Percentiles rank a stretch among this genome's conserved stretches.
phyloP scores from a whole-genome alignment of 2,113 vertebrate species.

The Scortum barcoo region DNA sequence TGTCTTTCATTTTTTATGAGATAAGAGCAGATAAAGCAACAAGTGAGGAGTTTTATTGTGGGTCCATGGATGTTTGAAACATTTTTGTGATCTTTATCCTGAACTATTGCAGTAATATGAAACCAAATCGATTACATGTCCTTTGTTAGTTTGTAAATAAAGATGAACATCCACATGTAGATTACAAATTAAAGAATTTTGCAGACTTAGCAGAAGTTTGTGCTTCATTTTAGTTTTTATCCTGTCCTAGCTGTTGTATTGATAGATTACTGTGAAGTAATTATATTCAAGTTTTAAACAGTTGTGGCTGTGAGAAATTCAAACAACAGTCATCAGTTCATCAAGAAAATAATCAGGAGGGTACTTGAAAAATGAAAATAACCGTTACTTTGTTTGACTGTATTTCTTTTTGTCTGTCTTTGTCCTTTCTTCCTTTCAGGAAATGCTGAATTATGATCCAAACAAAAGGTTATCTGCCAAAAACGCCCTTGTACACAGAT shows the following conservation, averaged over 20 bases:
- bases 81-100: background rate
- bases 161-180: background rate
- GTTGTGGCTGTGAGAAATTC: background rate
- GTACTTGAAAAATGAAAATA: background rate
- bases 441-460: slow-evolving; percentile 96
- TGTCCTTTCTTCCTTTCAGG: slow-evolving; percentile 79
- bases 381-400: background rate
- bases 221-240: background rate
- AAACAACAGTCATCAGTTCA: background rate
- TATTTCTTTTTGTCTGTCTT: background rate
- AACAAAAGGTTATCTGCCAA: slow-evolving; percentile 96
- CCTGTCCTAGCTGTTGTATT: background rate
- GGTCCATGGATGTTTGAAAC: background rate
- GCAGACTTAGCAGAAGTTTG: no score
- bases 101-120: no score
- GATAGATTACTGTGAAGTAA: background rate
- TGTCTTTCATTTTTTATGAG: no score
- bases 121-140: background rate
- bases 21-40: no score
- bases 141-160: background rate
- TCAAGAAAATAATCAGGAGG: no score
- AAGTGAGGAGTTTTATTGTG: no score
- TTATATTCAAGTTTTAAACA: background rate
- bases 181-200: background rate
- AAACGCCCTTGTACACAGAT: slow-evolving; percentile 91